These are phyloP conservation scores for Setophaga petechia DNA, from an alignment of 2,113 vertebrate genomes.

Conservation along the genomic window DNA sequence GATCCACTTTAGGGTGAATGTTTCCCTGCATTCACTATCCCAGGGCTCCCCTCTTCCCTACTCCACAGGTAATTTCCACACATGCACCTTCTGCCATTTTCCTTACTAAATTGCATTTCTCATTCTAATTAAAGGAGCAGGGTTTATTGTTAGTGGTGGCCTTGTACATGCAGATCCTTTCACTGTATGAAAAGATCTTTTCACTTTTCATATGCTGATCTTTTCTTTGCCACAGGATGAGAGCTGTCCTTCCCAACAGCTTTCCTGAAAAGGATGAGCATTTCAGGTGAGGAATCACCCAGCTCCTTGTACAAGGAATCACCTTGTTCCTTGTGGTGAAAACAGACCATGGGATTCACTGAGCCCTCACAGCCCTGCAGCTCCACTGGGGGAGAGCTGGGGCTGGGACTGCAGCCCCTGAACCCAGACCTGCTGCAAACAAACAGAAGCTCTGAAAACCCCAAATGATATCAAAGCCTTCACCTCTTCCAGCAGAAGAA, in stretches of 20 bases:
- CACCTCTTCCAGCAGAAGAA: neutral
- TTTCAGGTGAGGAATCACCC: neutral
- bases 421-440: neutral
- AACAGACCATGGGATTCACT: neutral
- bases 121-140: neutral
- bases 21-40: neutral
- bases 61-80: neutral
- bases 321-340: fast-evolving
- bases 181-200: neutral
- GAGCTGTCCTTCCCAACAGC: neutral
- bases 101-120: neutral
- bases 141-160: neutral
- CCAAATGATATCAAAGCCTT: neutral
- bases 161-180: neutral
- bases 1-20: neutral
- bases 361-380: neutral
- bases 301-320: neutral
- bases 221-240: neutral
- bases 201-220: too few relatives aligned
- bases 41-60: neutral
- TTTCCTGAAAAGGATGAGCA: neutral
- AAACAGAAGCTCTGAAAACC: neutral
- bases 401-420: neutral
- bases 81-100: neutral
- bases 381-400: neutral